Conservation (phyloP, 2,113 vertebrate species). For the Orcinus orca region DNA sequence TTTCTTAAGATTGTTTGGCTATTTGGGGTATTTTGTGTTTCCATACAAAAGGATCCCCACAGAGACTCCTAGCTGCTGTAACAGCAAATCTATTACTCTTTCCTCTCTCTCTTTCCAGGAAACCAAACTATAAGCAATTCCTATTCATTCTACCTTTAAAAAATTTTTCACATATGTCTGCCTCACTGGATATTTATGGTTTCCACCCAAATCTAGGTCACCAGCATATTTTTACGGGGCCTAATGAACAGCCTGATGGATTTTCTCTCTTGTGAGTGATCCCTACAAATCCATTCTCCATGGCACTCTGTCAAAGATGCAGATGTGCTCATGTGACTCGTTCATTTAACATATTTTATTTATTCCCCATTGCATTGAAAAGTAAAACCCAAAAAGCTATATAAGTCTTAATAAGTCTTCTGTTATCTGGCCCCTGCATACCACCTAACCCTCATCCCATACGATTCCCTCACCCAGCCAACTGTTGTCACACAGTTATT, state of each 20-base stretch:
- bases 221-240: background rate
- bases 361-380: background rate
- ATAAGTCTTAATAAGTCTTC: background rate
- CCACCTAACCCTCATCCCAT: background rate
- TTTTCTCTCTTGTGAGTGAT: background rate
- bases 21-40: background rate
- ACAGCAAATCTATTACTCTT: background rate
- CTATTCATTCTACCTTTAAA: background rate
- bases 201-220: background rate
- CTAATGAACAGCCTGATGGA: background rate
- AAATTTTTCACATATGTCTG: background rate
- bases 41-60: background rate
- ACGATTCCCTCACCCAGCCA: background rate
- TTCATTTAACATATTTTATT: background rate
- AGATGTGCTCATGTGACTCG: background rate
- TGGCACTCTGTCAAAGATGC: background rate
- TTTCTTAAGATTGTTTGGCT: background rate
- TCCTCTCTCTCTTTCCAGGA: background rate
- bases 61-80: background rate
- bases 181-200: background rate
- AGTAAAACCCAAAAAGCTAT: background rate
- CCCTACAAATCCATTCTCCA: background rate
- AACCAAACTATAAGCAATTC: background rate
- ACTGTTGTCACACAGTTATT: background rate
- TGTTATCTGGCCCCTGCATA: background rate